A percentile compares a stretch with the other conserved stretches of the same genome.
Conservation (phyloP, 2,888 invertebrate genomes). For the Hirudinaria manillensis region DNA sequence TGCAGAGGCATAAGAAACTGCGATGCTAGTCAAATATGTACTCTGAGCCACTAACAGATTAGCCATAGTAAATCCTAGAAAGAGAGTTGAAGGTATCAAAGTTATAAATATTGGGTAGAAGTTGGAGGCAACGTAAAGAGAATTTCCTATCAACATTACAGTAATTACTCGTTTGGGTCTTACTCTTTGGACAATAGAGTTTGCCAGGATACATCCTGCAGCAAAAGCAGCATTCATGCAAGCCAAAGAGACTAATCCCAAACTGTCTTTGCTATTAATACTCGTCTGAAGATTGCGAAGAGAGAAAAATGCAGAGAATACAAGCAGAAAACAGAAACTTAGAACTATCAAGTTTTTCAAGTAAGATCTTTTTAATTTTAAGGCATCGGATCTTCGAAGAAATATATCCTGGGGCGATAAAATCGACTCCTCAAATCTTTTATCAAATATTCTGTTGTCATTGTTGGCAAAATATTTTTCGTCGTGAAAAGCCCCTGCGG, state of each 20-base stretch:
- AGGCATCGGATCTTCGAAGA: background rate
- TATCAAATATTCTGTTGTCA: background rate
- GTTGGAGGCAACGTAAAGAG: slow-evolving; percentile 46
- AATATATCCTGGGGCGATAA: slow-evolving; percentile 7
- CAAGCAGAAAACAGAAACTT: slow-evolving; percentile 44
- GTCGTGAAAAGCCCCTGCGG: no score
- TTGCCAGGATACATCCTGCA: slow-evolving; percentile 46
- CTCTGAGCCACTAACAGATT: slow-evolving; percentile 48
- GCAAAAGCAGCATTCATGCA: slow-evolving; percentile 44
- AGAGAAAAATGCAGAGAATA: slow-evolving; percentile 46
- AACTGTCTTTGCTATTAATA: slow-evolving; percentile 46
- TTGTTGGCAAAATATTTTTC: background rate
- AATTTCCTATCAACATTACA: slow-evolving; percentile 42
- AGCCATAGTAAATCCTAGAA: slow-evolving; percentile 46
- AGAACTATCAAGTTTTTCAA: slow-evolving; percentile 46
- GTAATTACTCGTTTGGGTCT: slow-evolving; percentile 44
- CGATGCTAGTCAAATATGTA: slow-evolving; percentile 49
- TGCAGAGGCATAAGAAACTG: slow-evolving; percentile 43
- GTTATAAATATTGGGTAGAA: slow-evolving; percentile 45
- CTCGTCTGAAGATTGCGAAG: slow-evolving; percentile 50
- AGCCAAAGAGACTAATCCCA: slow-evolving; percentile 47
- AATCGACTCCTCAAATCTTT: slow-evolving; percentile 3
- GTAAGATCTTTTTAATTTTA: slow-evolving; percentile 40
- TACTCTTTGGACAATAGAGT: slow-evolving; percentile 45
- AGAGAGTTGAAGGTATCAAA: slow-evolving; percentile 44